Base-by-base conservation (phyloP, 2,888 invertebrate genomes). In the Dryadula phaetusa region DNA sequence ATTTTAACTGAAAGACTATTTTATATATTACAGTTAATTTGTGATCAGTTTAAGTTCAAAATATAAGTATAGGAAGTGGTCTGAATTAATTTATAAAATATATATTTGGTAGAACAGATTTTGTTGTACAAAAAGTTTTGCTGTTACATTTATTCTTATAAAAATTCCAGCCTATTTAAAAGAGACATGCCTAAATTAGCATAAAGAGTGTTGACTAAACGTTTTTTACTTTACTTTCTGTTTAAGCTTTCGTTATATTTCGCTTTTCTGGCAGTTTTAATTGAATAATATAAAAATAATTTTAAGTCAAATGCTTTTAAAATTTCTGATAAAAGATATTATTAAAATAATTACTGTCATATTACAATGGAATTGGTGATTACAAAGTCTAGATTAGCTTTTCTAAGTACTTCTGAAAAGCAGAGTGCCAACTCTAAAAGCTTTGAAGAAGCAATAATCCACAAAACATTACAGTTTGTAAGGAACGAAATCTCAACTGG, bases 401-500 rank as follows among this genome's bases (percentile, higher is more conserved):
- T 40, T 10, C 40, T 40, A 40, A 56, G 56, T 40, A 56, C 56
- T 56, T n/a, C n/a, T 40, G 22, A 22, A 25, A 16, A 56, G 56
- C 56, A 16, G 40, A 56, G 40, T 40, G 40, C 40, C 22, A 56
- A 40, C 56, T 56, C 40, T 56, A 40, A 56, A 56, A 56, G 40
- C 56, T 56, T 56, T 56, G 56, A 56, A 56, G 40, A 40, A 40
- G 56, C 56, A 56, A 56, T 56, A 56, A 56, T 56, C 56, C 40
- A 56, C 56, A 40, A 56, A 56, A 40, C 56, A 56, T 56, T 56
- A 56, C 56, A 56, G 56, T 56, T 40, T 56, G 56, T 40, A 56
- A 56, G 56, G 56, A 56, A 40, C 40, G 40, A 56, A 56, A 40
- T 56, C 56, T 40, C 56, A 25, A 56, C 22, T 56, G 37, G 22